Evolutionary conservation across 2,797 vertebrate genomes (phyloP), one percentile per base, ranked within the genome.

Genomic region (Sandelia bainsii): DNA sequence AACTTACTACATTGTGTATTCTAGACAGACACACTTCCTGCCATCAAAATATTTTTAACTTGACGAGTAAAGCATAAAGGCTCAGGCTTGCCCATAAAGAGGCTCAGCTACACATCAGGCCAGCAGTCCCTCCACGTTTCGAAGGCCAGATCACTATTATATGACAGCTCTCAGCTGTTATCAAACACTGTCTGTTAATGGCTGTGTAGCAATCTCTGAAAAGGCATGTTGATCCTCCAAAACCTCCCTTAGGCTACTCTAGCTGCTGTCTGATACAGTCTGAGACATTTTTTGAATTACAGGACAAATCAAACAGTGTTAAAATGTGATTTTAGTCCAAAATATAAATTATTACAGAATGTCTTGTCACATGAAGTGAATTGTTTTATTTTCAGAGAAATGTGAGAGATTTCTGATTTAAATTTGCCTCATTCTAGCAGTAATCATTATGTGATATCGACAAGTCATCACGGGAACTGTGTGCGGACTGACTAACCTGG

Each of bases 151-250:
- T 6, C 46, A n/a, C 49, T 44, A 63, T 81, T 63, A 23, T 23
- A 67, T 53, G 20, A 63, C 44, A 56, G 64, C 66, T 64, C 51
- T 52, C 6, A 2, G 29, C 22, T 52, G 58, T 77, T 69, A 52
- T 75, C 37, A 72, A 73, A 67, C 59, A 20, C 39, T 22, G 16
- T 52, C 51, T 60, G 22, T 69, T 73, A 54, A 72, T 49, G 37
- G 69, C 44, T 40, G 13, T 32, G 29, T 40, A 46, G 32, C 66
- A 49, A 39, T 60, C 34, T 66, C 39, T 45, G 16, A 58, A 70
- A 79, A 63, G 20, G 12, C 42, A 20, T 2, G 23, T 17, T 45
- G 19, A 5, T 72, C 54, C 53, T 68, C 40, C 34, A 69, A 56
- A 60, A 40, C 40, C 23, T 45, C 13, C 29, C 20, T 16, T 23